Conservation (phyloP, 2,797 vertebrate genomes). For the Podarcis lilfordi region DNA sequence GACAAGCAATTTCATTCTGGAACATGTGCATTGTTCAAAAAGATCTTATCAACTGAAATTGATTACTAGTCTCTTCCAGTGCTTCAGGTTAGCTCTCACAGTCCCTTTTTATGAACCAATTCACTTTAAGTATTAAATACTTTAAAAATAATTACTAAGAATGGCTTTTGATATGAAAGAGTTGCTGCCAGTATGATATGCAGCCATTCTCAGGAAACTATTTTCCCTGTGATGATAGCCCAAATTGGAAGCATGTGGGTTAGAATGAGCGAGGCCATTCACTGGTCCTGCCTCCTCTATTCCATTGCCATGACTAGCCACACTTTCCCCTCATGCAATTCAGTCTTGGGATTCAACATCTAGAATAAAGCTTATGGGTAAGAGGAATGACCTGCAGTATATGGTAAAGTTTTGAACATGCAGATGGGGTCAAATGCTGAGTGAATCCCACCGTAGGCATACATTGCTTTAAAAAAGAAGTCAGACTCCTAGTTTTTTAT, state of each 20-base stretch:
- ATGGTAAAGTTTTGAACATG: not conserved
- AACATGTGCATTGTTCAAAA: not conserved
- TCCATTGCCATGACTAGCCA: too few relatives aligned
- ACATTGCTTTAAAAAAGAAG: not conserved
- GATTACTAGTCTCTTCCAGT: not conserved
- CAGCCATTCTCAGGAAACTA: not conserved
- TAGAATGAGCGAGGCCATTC: too few relatives aligned
- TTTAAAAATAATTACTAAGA: not conserved
- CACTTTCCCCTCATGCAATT: too few relatives aligned
- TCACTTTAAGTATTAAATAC: not conserved
- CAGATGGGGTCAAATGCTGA: not conserved
- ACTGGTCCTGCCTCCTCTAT: too few relatives aligned
- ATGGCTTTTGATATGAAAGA: not conserved
- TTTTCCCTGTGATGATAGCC: not conserved
- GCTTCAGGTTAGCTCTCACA: not conserved
- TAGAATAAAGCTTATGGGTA: not conserved
- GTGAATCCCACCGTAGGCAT: not conserved
- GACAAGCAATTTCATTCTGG: not conserved
- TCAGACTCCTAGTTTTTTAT: too few relatives aligned
- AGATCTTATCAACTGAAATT: not conserved
- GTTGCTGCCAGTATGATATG: too few relatives aligned
- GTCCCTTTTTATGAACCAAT: not conserved
- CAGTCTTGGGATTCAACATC: too few relatives aligned
- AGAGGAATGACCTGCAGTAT: not conserved
- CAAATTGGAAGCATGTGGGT: too few relatives aligned